phyloP scores from a whole-genome alignment of 2,888 invertebrate species.

The Rhaphigaster nebulosa region DNA sequence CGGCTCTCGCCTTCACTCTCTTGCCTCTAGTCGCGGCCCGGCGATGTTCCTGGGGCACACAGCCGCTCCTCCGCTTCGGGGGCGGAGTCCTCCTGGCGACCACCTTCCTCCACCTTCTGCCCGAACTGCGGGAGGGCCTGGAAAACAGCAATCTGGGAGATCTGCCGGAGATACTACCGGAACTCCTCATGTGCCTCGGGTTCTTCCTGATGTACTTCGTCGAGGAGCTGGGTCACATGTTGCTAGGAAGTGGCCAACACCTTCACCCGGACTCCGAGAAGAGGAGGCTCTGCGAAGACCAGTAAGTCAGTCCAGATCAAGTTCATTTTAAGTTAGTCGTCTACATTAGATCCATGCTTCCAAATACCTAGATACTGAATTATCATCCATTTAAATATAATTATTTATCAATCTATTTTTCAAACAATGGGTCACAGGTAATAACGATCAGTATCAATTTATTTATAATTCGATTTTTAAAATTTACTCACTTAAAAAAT shows the following conservation, averaged over 20 bases:
- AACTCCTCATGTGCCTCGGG: conserved; percentile 68
- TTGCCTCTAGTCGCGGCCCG: not conserved
- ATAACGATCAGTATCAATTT: too few relatives aligned
- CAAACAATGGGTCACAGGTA: too few relatives aligned
- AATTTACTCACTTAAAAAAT: too few relatives aligned
- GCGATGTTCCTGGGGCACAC: not conserved
- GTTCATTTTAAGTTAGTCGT: not conserved
- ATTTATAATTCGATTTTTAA: too few relatives aligned
- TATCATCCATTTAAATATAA: too few relatives aligned
- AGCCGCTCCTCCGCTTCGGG: conserved; percentile 73
- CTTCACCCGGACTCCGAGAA: conserved; percentile 51
- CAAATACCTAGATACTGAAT: too few relatives aligned
- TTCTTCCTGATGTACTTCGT: conserved; percentile 77
- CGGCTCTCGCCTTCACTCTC: not conserved
- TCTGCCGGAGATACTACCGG: conserved; percentile 64
- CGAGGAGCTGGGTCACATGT: conserved; percentile 74
- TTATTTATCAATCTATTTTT: too few relatives aligned
- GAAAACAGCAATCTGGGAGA: conserved; percentile 66
- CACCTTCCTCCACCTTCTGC: conserved; percentile 76
- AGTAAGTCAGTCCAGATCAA: not conserved
- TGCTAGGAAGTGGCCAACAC: conserved; percentile 53
- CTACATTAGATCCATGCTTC: too few relatives aligned
- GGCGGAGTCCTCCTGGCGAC: conserved; percentile 78
- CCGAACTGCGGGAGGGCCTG: conserved; percentile 75
- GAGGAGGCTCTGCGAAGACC: conserved; percentile 56